Evolutionary conservation across 2,888 invertebrate species (phyloP).

Genomic region (Scaptomyza reducta): DNA sequence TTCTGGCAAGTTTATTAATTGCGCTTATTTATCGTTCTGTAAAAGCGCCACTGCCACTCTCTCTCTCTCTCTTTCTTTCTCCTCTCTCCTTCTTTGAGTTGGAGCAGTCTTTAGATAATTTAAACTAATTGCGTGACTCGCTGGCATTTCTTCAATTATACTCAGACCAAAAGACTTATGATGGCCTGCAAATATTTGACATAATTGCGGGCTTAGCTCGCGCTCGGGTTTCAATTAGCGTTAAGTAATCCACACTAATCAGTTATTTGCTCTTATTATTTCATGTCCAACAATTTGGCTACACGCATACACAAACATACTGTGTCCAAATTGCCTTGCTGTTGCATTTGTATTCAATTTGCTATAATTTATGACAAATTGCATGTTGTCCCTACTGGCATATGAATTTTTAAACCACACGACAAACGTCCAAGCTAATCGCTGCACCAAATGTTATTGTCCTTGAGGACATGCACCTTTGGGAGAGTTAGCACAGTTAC

Average conservation of each 20-base stretch:
- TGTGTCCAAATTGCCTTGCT: conserved; percentile 9
- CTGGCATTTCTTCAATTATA: conserved; percentile 59
- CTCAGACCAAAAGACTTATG: conserved; percentile 60
- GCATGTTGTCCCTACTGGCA: conserved; percentile 42
- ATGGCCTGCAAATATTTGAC: conserved; percentile 65
- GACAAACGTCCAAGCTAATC: conserved; percentile 19
- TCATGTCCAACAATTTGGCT: conserved; percentile 43
- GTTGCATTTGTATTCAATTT: conserved; percentile 56
- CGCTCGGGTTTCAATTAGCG: conserved; percentile 67
- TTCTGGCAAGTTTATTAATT: conserved; percentile 77
- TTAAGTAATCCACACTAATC: conserved; percentile 52
- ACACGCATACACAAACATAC: background rate
- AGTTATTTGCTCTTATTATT: conserved; percentile 18
- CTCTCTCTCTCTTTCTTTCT: conserved; percentile 5
- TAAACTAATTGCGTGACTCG: conserved; percentile 76
- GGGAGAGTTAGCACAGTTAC: background rate
- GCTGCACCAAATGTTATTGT: conserved; percentile 36
- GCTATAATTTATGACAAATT: conserved; percentile 45
- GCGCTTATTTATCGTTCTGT: conserved; percentile 75
- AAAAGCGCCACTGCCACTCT: conserved; percentile 46
- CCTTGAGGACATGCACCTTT: conserved; percentile 54
- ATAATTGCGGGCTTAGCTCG: conserved; percentile 60
- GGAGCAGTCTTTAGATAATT: conserved; percentile 65
- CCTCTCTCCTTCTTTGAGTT: background rate
- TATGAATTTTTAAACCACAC: conserved; percentile 52